These are phyloP conservation scores for Danionella cerebrum DNA, from an alignment of 2,113 vertebrate species.

Conservation along the genomic window DNA sequence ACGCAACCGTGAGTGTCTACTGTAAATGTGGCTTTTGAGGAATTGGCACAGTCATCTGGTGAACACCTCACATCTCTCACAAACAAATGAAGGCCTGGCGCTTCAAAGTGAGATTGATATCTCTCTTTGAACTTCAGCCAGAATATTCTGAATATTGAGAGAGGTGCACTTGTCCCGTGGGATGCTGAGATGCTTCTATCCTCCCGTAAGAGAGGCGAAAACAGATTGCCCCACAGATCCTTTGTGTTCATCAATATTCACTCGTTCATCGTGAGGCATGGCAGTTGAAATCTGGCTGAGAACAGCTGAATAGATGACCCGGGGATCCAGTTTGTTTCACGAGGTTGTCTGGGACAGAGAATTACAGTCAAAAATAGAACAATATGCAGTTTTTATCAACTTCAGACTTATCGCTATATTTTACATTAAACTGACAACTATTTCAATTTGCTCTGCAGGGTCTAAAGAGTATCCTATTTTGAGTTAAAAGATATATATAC, in stretches of 20 bases:
- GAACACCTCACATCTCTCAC: constrained; percentile 63
- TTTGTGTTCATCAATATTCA: constrained; percentile 75
- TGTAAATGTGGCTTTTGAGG: constrained; percentile 76
- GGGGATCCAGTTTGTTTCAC: constrained; percentile 56
- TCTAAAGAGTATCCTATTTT: constrained; percentile 52
- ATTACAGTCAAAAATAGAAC: constrained; percentile 74
- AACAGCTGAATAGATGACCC: constrained; percentile 58
- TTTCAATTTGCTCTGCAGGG: constrained; percentile 63
- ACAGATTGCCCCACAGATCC: constrained; percentile 58
- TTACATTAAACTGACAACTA: constrained; percentile 69
- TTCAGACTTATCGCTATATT: constrained; percentile 67
- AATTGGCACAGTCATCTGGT: constrained; percentile 72
- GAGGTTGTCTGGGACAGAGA: constrained; percentile 63
- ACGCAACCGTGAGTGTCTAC: constrained; percentile 52
- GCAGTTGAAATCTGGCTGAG: constrained; percentile 70
- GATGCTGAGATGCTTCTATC: constrained; percentile 49
- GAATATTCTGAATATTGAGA: constrained; percentile 80
- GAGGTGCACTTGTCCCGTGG: constrained; percentile 65
- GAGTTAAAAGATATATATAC: too few species aligned
- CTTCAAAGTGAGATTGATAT: constrained; percentile 89
- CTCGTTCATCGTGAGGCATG: constrained; percentile 68
- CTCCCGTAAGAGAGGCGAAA: constrained; percentile 45
- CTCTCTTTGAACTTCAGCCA: constrained; percentile 75
- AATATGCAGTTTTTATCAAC: constrained; percentile 62
- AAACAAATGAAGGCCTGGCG: constrained; percentile 76